Evolutionary conservation across 2,888 invertebrate genomes (phyloP).

Genomic region (Stenolophus ochropezus): DNA sequence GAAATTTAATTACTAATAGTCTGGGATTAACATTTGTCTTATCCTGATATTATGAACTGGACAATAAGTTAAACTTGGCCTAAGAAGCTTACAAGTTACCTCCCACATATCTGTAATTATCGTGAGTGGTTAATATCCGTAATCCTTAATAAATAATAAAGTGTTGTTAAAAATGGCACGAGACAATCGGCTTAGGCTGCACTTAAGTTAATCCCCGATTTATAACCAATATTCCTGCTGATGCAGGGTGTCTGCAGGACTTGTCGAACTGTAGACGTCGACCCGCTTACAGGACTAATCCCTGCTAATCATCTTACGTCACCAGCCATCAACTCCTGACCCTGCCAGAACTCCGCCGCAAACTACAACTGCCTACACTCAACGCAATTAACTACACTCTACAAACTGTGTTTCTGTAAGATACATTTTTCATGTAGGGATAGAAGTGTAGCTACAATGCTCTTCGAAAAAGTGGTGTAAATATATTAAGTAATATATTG

Average conservation of each 20-base stretch:
- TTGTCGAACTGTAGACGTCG: constrained; percentile 54
- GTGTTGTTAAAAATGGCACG: not conserved
- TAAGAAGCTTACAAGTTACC: not conserved
- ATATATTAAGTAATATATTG: too few species aligned
- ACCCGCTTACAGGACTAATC: constrained; percentile 51
- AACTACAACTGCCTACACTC: not conserved
- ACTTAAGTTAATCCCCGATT: constrained; percentile 39
- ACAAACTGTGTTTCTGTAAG: too few species aligned
- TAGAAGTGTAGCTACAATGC: too few species aligned
- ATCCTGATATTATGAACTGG: too few species aligned
- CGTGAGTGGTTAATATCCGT: not conserved
- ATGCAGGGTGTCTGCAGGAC: constrained; percentile 29
- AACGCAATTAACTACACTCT: too few species aligned
- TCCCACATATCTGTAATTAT: not conserved
- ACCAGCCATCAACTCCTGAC: constrained; percentile 48
- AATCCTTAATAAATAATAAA: not conserved
- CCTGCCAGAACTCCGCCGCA: not conserved
- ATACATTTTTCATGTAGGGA: too few species aligned
- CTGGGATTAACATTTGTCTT: too few species aligned
- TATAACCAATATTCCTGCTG: constrained; percentile 45
- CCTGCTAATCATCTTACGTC: constrained; percentile 58
- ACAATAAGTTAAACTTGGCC: not conserved
- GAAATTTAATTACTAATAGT: too few species aligned
- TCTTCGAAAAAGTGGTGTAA: too few species aligned
- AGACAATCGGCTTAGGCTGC: constrained; percentile 19